A percentile compares a stretch with the other conserved stretches of the same genome.
Evolutionary conservation across 2,888 invertebrate species (phyloP).

Genomic region (Aplocera efformata): DNA sequence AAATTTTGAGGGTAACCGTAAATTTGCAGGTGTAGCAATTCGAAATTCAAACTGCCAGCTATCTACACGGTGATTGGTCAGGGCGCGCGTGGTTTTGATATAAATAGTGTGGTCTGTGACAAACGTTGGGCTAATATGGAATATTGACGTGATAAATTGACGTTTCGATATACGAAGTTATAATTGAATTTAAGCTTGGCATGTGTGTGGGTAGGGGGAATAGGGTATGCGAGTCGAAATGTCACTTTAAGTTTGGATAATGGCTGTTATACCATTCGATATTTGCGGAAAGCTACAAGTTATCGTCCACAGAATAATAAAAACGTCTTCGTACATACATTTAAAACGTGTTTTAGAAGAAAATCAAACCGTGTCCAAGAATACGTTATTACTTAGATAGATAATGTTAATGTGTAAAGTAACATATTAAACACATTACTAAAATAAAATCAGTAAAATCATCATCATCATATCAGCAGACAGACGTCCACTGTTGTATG

Average conservation of each 20-base stretch:
- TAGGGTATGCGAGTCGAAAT: background rate
- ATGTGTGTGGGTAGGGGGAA: background rate
- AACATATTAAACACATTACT: too few species aligned
- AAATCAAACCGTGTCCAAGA: too few species aligned
- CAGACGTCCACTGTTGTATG: too few species aligned
- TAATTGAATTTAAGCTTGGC: too few species aligned
- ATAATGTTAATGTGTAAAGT: too few species aligned
- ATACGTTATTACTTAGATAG: too few species aligned
- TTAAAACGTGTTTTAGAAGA: too few species aligned
- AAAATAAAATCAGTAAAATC: too few species aligned
- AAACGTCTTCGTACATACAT: too few species aligned
- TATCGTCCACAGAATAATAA: too few species aligned
- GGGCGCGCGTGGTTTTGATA: conserved; percentile 69
- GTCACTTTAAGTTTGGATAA: background rate
- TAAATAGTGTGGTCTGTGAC: conserved; percentile 72
- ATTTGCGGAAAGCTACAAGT: background rate
- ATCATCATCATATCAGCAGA: too few species aligned
- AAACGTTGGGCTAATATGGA: conserved; percentile 57
- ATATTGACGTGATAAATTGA: conserved; percentile 49
- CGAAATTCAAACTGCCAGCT: conserved; percentile 74
- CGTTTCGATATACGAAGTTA: conserved; percentile 9
- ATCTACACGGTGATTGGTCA: conserved; percentile 74
- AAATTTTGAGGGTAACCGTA: conserved; percentile 32
- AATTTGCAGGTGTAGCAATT: conserved; percentile 55
- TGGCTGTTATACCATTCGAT: background rate